A percentile compares a stretch with the other conserved stretches of the same genome.
These are phyloP conservation scores for Caenorhabditis plicata DNA, from an alignment of 2,888 invertebrate species.

Conservation along the genomic window DNA sequence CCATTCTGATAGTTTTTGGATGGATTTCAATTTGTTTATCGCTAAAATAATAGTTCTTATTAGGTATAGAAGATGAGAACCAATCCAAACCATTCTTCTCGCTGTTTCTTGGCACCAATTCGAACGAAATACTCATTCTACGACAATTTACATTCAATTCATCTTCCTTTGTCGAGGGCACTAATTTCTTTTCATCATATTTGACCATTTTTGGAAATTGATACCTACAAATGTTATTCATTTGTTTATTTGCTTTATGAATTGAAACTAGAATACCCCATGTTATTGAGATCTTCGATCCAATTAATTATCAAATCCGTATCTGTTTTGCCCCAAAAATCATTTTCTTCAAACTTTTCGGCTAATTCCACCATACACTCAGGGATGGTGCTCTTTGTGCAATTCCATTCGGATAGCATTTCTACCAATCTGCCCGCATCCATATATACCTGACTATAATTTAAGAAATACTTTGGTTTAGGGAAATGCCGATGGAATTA, in stretches of 20 bases:
- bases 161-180: constrained; percentile 1
- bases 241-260: too few relatives aligned
- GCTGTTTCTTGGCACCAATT: constrained; percentile 3
- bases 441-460: constrained; percentile 35
- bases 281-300: not conserved
- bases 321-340: constrained; percentile 29
- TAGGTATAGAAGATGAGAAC: too few relatives aligned
- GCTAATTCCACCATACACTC: constrained; percentile 28
- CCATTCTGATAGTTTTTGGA: not conserved
- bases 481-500: not conserved
- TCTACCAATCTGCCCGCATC: constrained; percentile 33
- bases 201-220: constrained; percentile 5
- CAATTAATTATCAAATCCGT: not conserved
- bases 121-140: constrained; percentile 8
- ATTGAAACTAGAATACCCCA: constrained; percentile 5
- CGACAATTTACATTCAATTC: constrained; percentile 12
- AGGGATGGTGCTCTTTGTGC: constrained; percentile 2
- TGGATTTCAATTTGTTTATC: constrained; percentile 1
- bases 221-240: constrained; percentile 3
- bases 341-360: constrained; percentile 7
- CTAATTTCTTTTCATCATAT: not conserved
- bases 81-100: not conserved
- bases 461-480: not conserved
- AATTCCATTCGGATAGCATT: constrained; percentile 31
- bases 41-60: not conserved